Percentiles rank a stretch among this genome's conserved stretches.
These are phyloP conservation scores for Corvus hawaiiensis DNA, from an alignment of 2,113 vertebrate genomes.

Conservation along the genomic window DNA sequence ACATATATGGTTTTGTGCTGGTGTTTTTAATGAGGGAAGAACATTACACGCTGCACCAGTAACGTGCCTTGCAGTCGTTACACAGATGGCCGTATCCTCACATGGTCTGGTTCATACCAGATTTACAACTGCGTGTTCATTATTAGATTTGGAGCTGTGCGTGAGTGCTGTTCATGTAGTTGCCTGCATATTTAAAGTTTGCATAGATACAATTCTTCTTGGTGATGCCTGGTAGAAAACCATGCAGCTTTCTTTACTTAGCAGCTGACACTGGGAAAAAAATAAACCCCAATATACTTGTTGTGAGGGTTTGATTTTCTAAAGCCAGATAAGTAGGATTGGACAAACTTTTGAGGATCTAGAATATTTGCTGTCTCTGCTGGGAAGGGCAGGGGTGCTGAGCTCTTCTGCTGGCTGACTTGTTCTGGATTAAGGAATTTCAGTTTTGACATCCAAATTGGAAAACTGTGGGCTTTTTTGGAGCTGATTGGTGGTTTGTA, in stretches of 20 bases:
- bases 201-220: background rate
- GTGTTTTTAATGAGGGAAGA: background rate
- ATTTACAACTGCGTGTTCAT: background rate
- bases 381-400: background rate
- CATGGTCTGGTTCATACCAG: background rate
- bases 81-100: background rate
- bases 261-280: background rate
- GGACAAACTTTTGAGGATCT: background rate
- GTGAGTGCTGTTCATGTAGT: rapidly evolving
- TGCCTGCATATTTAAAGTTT: background rate
- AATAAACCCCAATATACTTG: background rate
- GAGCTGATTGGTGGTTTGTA: background rate
- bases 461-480: background rate
- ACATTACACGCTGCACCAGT: background rate
- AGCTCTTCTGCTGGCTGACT: background rate
- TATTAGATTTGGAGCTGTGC: background rate
- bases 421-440: background rate
- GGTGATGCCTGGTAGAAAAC: background rate
- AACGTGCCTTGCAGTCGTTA: background rate
- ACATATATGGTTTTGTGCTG: background rate
- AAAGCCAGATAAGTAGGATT: background rate
- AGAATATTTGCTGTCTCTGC: background rate
- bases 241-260: background rate
- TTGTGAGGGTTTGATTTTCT: background rate
- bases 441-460: background rate